Evolutionary conservation across 64 coral and sea anemone genomes (phyloP), one percentile per base, ranked within the genome.

Genomic region (Porites australiensis): DNA sequence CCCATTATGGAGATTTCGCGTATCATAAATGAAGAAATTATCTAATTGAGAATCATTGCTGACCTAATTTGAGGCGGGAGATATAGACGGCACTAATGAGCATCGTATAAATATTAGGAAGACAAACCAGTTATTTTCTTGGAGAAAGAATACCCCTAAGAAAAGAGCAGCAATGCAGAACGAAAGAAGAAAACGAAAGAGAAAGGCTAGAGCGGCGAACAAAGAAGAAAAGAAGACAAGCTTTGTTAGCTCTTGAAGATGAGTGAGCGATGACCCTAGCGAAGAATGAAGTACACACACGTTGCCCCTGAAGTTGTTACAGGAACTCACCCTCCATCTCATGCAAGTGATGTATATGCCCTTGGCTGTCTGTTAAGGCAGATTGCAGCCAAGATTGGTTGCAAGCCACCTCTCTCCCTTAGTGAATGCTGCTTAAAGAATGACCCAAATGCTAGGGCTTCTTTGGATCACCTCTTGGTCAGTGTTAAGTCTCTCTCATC

Each of bases 241-340:
- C 73, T 52, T 52, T 43, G 74, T 69, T 63, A 16, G 63, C 60
- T 88, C 75, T 44, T 52, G 68, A 88, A 70, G n/a, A n/a, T n/a
- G n/a, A n/a, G n/a, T n/a, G n/a, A 74, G 59, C 69, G 75, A 88
- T 43, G 60, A n/a, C n/a, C n/a, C n/a, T n/a, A 58, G 54, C 37
- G 45, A 68, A 88, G 75, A 88, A 77, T 52, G 15, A 87, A 88
- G 19, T 43, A 93, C 10, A 52, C 64, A 57, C 91, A 93, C 52
- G 88, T 79, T 70, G 91, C 91, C 12, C 91, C 82, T 50, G 91
- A 93, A 87, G 58, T 93, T 58, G 64, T 79, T 75, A 69, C 79
- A 44, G 81, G 79, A 8, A n/a, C n/a, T n/a, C 83, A 80, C 3
- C 91, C 91, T 67, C 83, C 70, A 59, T 93, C 83, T 5, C 70